Evolutionary conservation across 2,113 vertebrate species (phyloP).

Genomic region (Ondatra zibethicus): DNA sequence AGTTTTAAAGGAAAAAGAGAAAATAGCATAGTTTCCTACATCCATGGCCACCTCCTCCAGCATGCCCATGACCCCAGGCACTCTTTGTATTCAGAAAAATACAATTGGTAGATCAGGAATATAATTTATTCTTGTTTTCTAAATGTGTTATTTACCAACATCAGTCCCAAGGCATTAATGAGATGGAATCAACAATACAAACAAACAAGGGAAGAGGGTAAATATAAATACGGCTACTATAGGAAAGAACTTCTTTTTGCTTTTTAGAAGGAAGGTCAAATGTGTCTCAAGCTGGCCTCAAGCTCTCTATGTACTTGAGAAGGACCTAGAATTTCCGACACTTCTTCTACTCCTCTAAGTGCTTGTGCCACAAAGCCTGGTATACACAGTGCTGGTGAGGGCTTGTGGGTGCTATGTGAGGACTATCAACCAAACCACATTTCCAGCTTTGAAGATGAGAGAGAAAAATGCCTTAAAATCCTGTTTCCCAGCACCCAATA

Average conservation of each 20-base stretch:
- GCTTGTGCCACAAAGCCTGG: neutral
- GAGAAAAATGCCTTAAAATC: neutral
- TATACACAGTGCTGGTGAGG: neutral
- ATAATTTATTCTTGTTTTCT: neutral
- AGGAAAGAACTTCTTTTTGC: neutral
- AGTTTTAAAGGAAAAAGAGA: neutral
- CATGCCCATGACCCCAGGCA: no score
- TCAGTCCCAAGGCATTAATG: neutral
- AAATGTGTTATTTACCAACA: neutral
- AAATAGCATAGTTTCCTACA: neutral
- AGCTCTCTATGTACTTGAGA: neutral
- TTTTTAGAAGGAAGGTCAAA: neutral
- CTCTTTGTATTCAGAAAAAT: neutral
- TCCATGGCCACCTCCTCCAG: no score
- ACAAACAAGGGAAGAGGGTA: neutral
- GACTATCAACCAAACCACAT: neutral
- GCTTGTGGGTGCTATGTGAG: neutral
- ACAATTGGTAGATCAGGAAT: neutral
- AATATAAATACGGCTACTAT: neutral
- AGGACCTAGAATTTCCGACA: neutral
- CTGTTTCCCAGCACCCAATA: no score
- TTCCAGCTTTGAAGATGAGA: neutral
- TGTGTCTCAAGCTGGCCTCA: neutral
- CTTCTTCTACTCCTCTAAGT: neutral
- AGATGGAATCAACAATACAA: neutral